Conservation (phyloP, 1,140 invertebrate species). For the Drosophila sechellia region DNA sequence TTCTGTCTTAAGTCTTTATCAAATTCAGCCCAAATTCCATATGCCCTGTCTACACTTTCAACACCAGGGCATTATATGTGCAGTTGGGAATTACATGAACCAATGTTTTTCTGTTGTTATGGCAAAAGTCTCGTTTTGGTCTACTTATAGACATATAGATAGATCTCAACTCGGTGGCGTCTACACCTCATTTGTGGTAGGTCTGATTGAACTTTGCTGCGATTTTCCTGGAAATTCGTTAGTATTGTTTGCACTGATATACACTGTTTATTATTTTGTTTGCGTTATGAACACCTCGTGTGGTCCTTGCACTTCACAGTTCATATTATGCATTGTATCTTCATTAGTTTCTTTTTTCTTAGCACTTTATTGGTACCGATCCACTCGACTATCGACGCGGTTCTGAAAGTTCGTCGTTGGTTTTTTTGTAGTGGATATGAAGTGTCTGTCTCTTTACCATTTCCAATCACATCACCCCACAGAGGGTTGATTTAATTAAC, state of each 20-base stretch:
- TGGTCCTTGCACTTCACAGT: background rate
- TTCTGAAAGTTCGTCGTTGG: conserved; percentile 14
- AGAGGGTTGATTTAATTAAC: conserved; percentile 19
- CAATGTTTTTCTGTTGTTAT: conserved; percentile 11
- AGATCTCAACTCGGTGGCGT: conserved; percentile 7
- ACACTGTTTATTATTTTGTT: background rate
- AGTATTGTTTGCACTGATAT: conserved; percentile 12
- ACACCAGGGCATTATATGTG: background rate
- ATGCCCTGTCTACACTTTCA: background rate
- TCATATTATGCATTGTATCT: background rate
- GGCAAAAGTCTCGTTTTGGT: conserved; percentile 2
- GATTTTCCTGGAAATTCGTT: background rate
- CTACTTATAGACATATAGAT: background rate
- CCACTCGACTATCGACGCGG: conserved; percentile 9
- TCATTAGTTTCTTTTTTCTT: background rate
- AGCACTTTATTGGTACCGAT: conserved; percentile 19
- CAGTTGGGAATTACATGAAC: background rate
- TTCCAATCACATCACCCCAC: conserved; percentile 3
- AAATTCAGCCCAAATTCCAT: background rate
- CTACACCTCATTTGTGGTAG: conserved; percentile 15
- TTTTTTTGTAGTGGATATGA: background rate
- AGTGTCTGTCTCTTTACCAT: background rate
- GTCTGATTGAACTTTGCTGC: conserved; percentile 13
- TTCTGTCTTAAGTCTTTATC: conserved; percentile 1
- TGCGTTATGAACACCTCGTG: background rate